phyloP scores from a whole-genome alignment of 2,888 invertebrate genomes.

The Emmelina monodactyla region DNA sequence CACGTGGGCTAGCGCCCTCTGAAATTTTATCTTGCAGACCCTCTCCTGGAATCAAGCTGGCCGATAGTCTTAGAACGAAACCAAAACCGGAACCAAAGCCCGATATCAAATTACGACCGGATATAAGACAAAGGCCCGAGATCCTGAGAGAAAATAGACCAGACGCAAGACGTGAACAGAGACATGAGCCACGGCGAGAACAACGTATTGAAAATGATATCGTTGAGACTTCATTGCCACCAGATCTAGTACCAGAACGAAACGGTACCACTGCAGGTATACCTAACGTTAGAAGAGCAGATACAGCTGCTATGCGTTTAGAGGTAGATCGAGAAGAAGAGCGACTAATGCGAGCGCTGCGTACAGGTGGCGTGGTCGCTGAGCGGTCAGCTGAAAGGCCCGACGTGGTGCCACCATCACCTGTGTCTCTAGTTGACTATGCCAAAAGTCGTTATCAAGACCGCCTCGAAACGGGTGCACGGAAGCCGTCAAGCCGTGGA shows the following conservation, averaged over 20 bases:
- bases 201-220: slow-evolving; percentile 67
- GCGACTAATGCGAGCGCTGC: slow-evolving; percentile 77
- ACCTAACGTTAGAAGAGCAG: slow-evolving; percentile 45
- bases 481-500: slow-evolving; percentile 50
- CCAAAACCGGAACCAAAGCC: slow-evolving; percentile 70
- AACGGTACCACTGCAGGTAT: slow-evolving; percentile 40
- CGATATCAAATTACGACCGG: slow-evolving; percentile 51
- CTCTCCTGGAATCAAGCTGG: slow-evolving; percentile 57
- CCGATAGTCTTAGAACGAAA: slow-evolving; percentile 48
- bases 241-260: slow-evolving; percentile 65
- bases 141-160: slow-evolving; percentile 33
- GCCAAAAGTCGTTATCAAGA: slow-evolving; percentile 72
- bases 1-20: slow-evolving; percentile 82
- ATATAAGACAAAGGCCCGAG: slow-evolving; percentile 34
- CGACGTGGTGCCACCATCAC: slow-evolving; percentile 56
- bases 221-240: slow-evolving; percentile 71
- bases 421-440: slow-evolving; percentile 70
- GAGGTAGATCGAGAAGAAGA: slow-evolving; percentile 86
- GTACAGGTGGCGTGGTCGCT: slow-evolving; percentile 70
- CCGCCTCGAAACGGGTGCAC: slow-evolving; percentile 57
- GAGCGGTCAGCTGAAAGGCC: slow-evolving; percentile 53
- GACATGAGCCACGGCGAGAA: slow-evolving; percentile 53
- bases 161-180: slow-evolving; percentile 40
- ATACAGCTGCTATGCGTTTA: slow-evolving; percentile 65
- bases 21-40: slow-evolving; percentile 84